These are phyloP conservation scores for Lytechinus pictus DNA, from an alignment of 35 echinoderm and acorn worm species.

Conservation along the genomic window DNA sequence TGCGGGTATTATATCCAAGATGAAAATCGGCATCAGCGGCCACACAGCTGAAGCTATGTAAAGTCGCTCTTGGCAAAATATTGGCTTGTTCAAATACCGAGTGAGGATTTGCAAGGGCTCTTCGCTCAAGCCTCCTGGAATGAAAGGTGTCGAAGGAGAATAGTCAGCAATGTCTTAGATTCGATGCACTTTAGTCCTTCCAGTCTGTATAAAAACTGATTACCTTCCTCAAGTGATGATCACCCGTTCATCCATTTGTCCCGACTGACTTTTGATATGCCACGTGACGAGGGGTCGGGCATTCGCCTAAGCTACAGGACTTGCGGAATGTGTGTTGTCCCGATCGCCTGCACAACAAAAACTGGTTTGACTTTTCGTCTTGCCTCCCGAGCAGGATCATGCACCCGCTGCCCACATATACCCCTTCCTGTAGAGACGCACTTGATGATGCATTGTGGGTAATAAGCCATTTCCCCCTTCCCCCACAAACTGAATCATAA, in stretches of 20 bases:
- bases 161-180: not conserved
- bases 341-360: constrained; percentile 4
- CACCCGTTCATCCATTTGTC: not conserved
- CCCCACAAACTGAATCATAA: constrained; percentile 27
- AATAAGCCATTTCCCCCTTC: constrained; percentile 55
- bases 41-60: not conserved
- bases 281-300: not conserved
- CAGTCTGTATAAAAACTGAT: not conserved
- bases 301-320: not conserved
- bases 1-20: not conserved
- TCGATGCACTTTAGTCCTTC: not conserved
- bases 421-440: not conserved
- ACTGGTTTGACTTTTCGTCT: not conserved
- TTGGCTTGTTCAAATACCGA: not conserved
- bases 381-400: not conserved
- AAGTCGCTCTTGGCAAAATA: constrained; percentile 3
- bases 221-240: not conserved
- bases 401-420: constrained; percentile 16
- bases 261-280: not conserved
- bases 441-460: constrained; percentile 57
- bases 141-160: not conserved
- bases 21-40: not conserved
- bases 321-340: constrained; percentile 21
- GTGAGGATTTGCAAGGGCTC: not conserved
- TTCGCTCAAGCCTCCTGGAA: not conserved